Evolutionary conservation across 2,888 invertebrate genomes (phyloP), one percentile per base, ranked within the genome.

Genomic region (Morpho helenor): DNA sequence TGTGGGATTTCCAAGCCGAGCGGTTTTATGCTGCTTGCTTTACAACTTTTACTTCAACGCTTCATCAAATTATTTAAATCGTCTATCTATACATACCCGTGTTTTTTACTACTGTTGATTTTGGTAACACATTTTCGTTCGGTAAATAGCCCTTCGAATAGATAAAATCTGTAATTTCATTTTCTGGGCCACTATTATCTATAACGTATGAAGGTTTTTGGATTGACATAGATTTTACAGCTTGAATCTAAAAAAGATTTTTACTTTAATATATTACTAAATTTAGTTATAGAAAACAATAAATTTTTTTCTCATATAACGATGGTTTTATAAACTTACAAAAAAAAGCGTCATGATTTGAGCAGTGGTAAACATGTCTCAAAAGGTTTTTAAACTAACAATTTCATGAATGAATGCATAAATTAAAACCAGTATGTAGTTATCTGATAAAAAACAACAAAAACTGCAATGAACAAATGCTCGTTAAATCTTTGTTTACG

Each of bases 401-500:
- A 82, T 85, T 76, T 75, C 72, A 78, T 73, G 80, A 73, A 72
- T 76, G 74, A 76, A 74, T 67, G 71, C 62, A 67, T 66, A 72
- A 69, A 66, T 68, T 71, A 70, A 67, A 67, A 64, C 64, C 50
- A 58, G 49, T 60, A 10, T 9, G 2, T 31, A 62, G 50, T 52
- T 61, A 72, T 77, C 73, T 75, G 63, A 66, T 73, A 67, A 71
- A 67, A 78, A 81, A 74, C 68, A 16, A 48, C 66, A 68, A 77
- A 16, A 77, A 73, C 68, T 73, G 76, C 78, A 82, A 82, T 80
- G 82, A 75, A 80, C 81, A 80, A 80, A 67, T 65, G 77, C 66
- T 85, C 85, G 80, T 86, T 31, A 87, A 84, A 77, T 69, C 47
- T 57, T 63, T 66, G 66, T 70, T 73, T 70, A 65, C 62, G 67